These are phyloP conservation scores for Lepidotrigona ventralis DNA, from an alignment of 1,140 invertebrate genomes.

Conservation along the genomic window DNA sequence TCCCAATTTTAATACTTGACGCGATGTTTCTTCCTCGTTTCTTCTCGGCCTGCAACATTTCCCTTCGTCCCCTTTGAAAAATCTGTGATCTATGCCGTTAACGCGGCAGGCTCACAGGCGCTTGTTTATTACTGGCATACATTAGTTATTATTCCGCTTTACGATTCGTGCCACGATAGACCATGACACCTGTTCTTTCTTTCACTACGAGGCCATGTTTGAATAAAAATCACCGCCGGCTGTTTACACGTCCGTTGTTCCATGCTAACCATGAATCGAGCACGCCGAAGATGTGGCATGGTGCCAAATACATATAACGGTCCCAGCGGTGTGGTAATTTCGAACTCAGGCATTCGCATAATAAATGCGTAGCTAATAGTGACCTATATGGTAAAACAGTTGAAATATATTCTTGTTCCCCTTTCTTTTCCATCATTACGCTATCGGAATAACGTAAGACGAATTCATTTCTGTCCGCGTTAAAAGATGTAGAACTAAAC, in stretches of 20 bases:
- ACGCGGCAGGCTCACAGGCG: not conserved
- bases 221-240: slow-evolving; percentile 63
- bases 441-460: not conserved
- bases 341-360: slow-evolving; percentile 65
- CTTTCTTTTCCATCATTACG: slow-evolving; percentile 5
- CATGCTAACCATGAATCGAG: slow-evolving; percentile 62
- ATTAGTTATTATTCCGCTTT: slow-evolving; percentile 45
- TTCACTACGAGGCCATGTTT: slow-evolving; percentile 18
- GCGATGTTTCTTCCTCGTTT: not conserved
- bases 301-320: slow-evolving; percentile 76
- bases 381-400: slow-evolving; percentile 56
- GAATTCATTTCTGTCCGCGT: not conserved
- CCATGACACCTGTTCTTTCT: slow-evolving; percentile 54
- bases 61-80: not conserved
- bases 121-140: slow-evolving; percentile 31
- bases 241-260: slow-evolving; percentile 58
- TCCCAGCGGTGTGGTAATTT: slow-evolving; percentile 61
- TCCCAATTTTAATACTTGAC: no score
- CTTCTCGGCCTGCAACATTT: not conserved
- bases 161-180: slow-evolving; percentile 54
- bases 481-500: not conserved
- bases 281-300: slow-evolving; percentile 64
- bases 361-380: slow-evolving; percentile 64
- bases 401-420: slow-evolving; percentile 41
- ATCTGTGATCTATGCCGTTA: slow-evolving; percentile 21